These are phyloP conservation scores for Sympetrum striolatum DNA, from an alignment of 2,888 invertebrate genomes.

Conservation along the genomic window DNA sequence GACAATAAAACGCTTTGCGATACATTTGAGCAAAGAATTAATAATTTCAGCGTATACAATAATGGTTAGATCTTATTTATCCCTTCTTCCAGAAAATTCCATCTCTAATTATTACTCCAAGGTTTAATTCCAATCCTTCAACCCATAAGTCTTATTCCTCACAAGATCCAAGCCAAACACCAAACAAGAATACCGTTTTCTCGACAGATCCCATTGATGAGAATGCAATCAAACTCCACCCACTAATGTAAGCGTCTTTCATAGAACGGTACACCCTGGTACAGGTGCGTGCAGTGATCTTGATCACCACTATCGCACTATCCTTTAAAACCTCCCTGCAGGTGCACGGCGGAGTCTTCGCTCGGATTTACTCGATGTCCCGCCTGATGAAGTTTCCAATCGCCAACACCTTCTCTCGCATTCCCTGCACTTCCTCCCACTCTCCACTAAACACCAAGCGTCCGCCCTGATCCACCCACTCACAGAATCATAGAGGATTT, in stretches of 20 bases:
- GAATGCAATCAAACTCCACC: not conserved
- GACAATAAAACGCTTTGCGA: too few relatives aligned
- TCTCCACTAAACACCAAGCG: not conserved
- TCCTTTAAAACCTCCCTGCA: not conserved
- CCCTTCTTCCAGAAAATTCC: too few relatives aligned
- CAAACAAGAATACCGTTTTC: not conserved
- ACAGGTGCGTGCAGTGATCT: not conserved
- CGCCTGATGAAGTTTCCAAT: not conserved
- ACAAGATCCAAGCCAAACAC: not conserved
- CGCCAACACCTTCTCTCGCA: not conserved
- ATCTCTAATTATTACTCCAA: too few relatives aligned
- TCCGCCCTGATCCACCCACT: not conserved
- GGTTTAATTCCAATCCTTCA: too few relatives aligned
- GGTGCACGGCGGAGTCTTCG: not conserved
- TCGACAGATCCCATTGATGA: not conserved
- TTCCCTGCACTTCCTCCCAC: not conserved
- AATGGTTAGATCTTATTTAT: too few relatives aligned
- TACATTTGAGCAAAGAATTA: too few relatives aligned
- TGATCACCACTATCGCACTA: not conserved
- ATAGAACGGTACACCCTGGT: not conserved
- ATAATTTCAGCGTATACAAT: too few relatives aligned
- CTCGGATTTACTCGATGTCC: not conserved
- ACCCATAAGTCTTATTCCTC: not conserved
- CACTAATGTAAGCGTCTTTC: not conserved
- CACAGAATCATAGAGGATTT: not conserved